These are phyloP conservation scores for Ptychadena robeensis DNA, from an alignment of 2,797 vertebrate species.

Conservation along the genomic window DNA sequence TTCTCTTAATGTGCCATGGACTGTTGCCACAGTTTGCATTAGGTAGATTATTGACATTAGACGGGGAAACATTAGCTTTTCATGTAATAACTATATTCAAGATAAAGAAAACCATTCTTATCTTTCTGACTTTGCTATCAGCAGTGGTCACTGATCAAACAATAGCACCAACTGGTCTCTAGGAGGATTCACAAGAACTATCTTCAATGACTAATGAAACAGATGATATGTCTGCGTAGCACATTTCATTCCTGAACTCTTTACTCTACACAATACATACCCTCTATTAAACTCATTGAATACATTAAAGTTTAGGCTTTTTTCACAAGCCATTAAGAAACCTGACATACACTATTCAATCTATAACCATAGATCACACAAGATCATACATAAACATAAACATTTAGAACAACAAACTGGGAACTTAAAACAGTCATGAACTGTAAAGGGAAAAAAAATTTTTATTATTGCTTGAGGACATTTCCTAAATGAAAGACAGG, in stretches of 20 bases:
- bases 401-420: slow-evolving; percentile 60
- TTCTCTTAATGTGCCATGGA: slow-evolving; percentile 14
- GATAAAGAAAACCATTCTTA: slow-evolving; percentile 36
- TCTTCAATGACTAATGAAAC: background rate
- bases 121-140: slow-evolving; percentile 29
- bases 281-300: background rate
- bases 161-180: slow-evolving; percentile 29
- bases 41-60: slow-evolving; percentile 28
- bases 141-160: slow-evolving; percentile 38
- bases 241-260: background rate
- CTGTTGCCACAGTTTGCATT: slow-evolving; percentile 15
- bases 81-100: slow-evolving; percentile 5
- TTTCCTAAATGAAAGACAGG: slow-evolving; percentile 62
- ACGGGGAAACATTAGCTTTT: slow-evolving; percentile 31
- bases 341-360: slow-evolving; percentile 73
- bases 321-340: background rate
- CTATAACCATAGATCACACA: slow-evolving; percentile 70
- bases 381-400: no score
- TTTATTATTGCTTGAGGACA: slow-evolving; percentile 64
- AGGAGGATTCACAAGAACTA: slow-evolving; percentile 16
- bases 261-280: background rate
- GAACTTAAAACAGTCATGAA: slow-evolving; percentile 68
- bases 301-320: no score
- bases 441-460: slow-evolving; percentile 66
- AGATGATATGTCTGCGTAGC: background rate